Percentiles rank a stretch among this genome's conserved stretches.
Conservation (phyloP, 2,888 invertebrate species). For the Diarsia rubi region DNA sequence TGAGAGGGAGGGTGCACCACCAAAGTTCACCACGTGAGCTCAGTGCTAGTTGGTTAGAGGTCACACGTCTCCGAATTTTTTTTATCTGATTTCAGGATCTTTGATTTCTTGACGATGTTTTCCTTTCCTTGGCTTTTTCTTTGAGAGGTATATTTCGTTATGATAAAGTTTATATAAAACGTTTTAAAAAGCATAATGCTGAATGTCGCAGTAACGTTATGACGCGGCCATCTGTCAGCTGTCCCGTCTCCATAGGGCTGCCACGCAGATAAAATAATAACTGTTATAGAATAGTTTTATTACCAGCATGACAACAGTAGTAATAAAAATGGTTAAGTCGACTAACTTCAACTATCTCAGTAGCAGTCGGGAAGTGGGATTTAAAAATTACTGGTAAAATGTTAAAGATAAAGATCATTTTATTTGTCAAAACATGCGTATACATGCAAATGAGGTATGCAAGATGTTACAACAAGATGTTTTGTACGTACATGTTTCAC, state of each 20-base stretch:
- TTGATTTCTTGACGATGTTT: neutral
- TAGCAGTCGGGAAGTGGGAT: too few relatives aligned
- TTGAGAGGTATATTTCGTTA: neutral
- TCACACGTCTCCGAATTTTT: too few relatives aligned
- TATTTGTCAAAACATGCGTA: too few relatives aligned
- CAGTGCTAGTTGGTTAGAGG: too few relatives aligned
- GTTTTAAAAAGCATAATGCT: conserved; percentile 21
- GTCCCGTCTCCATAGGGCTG: conserved; percentile 41
- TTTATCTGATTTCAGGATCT: neutral
- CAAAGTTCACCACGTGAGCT: too few relatives aligned
- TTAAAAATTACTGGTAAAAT: too few relatives aligned
- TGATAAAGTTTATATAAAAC: neutral
- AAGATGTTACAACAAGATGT: too few relatives aligned
- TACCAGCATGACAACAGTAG: neutral
- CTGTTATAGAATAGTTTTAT: neutral
- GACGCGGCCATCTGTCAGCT: conserved; percentile 51
- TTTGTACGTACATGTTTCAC: too few relatives aligned
- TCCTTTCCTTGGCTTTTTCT: neutral
- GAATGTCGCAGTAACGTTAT: conserved; percentile 25
- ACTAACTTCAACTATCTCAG: neutral
- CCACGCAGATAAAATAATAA: neutral
- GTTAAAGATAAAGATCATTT: too few relatives aligned
- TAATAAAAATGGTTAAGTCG: neutral
- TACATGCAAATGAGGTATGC: too few relatives aligned
- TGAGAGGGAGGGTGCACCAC: too few relatives aligned